Percentiles rank a stretch among this genome's conserved stretches.
Conservation (phyloP, 1,140 invertebrate genomes). For the Cyclina sinensis region DNA sequence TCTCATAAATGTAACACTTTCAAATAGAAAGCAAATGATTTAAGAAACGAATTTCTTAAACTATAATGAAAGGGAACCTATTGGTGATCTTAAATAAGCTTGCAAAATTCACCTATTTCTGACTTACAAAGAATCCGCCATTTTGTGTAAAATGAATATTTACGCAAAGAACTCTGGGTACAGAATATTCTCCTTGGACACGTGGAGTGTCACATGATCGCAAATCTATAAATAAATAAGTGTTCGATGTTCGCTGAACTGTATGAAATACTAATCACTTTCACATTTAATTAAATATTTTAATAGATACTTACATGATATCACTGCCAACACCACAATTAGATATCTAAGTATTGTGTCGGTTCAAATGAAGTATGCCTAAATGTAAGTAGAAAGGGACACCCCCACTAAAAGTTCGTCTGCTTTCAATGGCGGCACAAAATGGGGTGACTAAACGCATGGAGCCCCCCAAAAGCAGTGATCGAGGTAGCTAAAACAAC, state of each 20-base stretch:
- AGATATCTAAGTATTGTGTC: too few relatives aligned
- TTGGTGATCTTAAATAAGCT: slow-evolving; percentile 64
- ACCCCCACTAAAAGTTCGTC: background rate
- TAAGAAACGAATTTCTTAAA: slow-evolving; percentile 62
- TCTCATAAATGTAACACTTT: slow-evolving; percentile 55
- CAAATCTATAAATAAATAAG: slow-evolving; percentile 38
- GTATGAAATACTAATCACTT: too few relatives aligned
- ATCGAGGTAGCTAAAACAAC: too few relatives aligned
- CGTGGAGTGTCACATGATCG: slow-evolving; percentile 72
- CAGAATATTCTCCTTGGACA: slow-evolving; percentile 60
- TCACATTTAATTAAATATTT: too few relatives aligned
- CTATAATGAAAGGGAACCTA: slow-evolving; percentile 43
- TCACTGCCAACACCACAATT: too few relatives aligned
- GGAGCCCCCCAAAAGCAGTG: too few relatives aligned
- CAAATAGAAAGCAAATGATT: slow-evolving; percentile 65
- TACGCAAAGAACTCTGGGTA: slow-evolving; percentile 69
- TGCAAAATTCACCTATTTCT: slow-evolving; percentile 61
- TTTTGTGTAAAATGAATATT: slow-evolving; percentile 72
- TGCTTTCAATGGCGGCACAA: background rate
- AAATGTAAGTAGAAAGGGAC: too few relatives aligned
- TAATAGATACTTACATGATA: too few relatives aligned
- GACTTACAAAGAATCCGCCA: slow-evolving; percentile 72
- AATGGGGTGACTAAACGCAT: background rate
- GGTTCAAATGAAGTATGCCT: too few relatives aligned
- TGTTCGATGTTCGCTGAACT: background rate